Evolutionary conservation across 2,113 vertebrate genomes (phyloP), one percentile per base, ranked within the genome.

Genomic region (Callopanchax toddi): DNA sequence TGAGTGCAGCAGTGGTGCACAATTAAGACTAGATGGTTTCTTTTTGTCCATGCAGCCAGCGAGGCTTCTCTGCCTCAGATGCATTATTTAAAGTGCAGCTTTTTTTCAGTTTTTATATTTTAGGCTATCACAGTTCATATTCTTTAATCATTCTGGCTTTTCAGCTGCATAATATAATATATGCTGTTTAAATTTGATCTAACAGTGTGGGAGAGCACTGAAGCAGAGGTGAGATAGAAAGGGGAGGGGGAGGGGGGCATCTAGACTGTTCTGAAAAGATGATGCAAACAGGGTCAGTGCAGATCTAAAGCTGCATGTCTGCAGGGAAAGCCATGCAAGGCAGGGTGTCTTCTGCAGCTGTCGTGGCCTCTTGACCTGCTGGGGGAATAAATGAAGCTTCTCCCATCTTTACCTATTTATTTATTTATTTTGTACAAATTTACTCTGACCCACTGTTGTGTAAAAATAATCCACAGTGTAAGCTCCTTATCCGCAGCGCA

Each of bases 381-480:
- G 37, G 45, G 48, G 21, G 58, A 74, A 76, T 5, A 34, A 51
- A 83, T 67, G 68, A 68, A 29, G 43, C 49, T 39, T 48, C 60
- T 60, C 52, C 51, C 17, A 9, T 54, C 76, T 75, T 84, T 43
- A 54, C 40, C 59, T 32, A 78, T 49, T 56, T 43, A 54, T 44
- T 61, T 32, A 78, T 49, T 56, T 22, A 59, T 43, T 66, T 45
- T 52, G 6, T 16, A 65, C 71, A 80, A 60, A 60, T 59, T 73
- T 53, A 77, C 79, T n/a, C n/a, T 86, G 83, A 82, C 85, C 71
- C 84, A 68, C 71, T 74, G 71, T 60, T 67, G 71, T 71, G 57
- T 22, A 46, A 80, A 71, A 80, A 76, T 89, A 91, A 91, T 92
- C 89, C 88, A 84, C 69, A 64, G 52, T 83, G 74, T 90, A 92